Conservation (phyloP, 2,888 invertebrate genomes). For the Acrobasis repandana region DNA sequence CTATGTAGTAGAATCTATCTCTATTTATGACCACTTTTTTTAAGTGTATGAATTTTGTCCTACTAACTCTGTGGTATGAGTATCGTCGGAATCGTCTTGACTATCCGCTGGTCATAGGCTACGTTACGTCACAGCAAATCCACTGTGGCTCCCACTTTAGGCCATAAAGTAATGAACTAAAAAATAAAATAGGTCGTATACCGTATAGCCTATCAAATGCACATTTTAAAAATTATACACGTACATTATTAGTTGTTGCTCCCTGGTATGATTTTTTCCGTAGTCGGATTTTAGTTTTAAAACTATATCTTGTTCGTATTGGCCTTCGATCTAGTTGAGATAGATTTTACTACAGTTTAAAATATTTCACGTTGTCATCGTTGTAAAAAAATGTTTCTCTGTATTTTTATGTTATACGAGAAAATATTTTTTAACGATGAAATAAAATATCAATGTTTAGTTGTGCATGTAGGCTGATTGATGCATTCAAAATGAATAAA, state of each 20-base stretch:
- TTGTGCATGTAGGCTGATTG: constrained; percentile 74
- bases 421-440: constrained; percentile 45
- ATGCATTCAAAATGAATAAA: constrained; percentile 47
- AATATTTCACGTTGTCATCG: background rate
- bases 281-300: too few relatives aligned
- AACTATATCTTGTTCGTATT: background rate
- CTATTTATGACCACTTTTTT: background rate
- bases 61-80: too few relatives aligned
- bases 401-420: background rate
- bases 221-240: too few relatives aligned
- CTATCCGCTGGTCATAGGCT: too few relatives aligned
- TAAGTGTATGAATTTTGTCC: background rate
- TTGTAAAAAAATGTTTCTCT: background rate
- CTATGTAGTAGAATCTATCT: constrained; percentile 18
- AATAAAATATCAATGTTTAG: constrained; percentile 52
- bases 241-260: too few relatives aligned
- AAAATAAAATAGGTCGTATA: too few relatives aligned
- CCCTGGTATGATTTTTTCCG: too few relatives aligned
- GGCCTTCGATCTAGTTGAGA: background rate
- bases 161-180: too few relatives aligned
- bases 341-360: background rate
- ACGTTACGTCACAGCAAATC: too few relatives aligned
- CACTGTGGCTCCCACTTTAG: too few relatives aligned
- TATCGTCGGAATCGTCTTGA: too few relatives aligned
- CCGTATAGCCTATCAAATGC: too few relatives aligned